These are phyloP conservation scores for Pimephales promelas DNA, from an alignment of 2,113 vertebrate genomes.

Conservation along the genomic window DNA sequence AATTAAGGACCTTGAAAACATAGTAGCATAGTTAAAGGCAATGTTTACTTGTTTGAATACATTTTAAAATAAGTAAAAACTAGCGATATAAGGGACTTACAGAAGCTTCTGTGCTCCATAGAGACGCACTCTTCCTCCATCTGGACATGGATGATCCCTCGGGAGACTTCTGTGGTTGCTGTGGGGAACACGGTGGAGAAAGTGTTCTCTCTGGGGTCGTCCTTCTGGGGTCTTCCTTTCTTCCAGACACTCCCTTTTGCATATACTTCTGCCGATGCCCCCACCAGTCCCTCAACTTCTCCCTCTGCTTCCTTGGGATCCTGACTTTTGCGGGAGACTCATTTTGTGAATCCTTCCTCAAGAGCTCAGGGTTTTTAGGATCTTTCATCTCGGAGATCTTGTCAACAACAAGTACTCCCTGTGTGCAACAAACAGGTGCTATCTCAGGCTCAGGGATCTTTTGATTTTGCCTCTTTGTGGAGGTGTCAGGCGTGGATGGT, in stretches of 20 bases:
- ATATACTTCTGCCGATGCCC: neutral
- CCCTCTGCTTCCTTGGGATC: neutral
- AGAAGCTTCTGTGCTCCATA: too few relatives aligned
- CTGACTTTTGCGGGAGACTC: neutral
- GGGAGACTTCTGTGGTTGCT: too few relatives aligned
- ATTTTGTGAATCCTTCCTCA: too few relatives aligned
- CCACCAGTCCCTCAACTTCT: neutral
- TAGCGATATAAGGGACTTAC: neutral
- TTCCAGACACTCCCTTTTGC: too few relatives aligned
- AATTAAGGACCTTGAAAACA: neutral
- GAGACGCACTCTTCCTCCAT: too few relatives aligned
- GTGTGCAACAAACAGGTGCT: neutral
- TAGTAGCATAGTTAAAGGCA: neutral
- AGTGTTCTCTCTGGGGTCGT: too few relatives aligned
- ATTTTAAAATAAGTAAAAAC: neutral
- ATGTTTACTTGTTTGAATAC: neutral
- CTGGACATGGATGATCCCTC: too few relatives aligned
- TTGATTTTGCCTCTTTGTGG: neutral
- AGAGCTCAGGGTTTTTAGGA: too few relatives aligned
- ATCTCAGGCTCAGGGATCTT: neutral
- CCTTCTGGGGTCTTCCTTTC: too few relatives aligned
- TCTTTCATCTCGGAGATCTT: too few relatives aligned
- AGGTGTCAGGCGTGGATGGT: neutral
- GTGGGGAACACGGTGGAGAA: neutral
- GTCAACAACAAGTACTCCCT: neutral